Conservation (phyloP, 2,113 vertebrate genomes). For the Sylvia atricapilla region DNA sequence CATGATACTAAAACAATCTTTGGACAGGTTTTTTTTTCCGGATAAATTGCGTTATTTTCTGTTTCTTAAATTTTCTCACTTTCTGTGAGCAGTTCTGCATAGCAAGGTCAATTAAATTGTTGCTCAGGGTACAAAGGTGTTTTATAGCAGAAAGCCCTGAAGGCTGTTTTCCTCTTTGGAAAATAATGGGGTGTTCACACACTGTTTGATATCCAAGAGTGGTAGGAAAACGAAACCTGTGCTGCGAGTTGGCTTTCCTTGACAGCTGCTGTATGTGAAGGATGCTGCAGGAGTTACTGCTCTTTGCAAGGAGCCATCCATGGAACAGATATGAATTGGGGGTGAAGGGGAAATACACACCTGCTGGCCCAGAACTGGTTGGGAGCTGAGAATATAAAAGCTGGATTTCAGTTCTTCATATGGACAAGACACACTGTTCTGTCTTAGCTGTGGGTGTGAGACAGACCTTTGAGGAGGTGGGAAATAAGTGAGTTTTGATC, state of each 20-base stretch:
- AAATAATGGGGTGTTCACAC: neutral
- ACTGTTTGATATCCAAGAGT: neutral
- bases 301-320: neutral
- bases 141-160: neutral
- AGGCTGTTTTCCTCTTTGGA: neutral
- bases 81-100: neutral
- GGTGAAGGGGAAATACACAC: neutral
- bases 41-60: neutral
- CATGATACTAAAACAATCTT: neutral
- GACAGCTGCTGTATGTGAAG: neutral
- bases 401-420: neutral
- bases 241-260: neutral
- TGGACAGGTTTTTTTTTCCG: neutral
- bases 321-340: neutral
- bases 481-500: neutral
- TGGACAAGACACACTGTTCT: neutral
- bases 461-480: neutral
- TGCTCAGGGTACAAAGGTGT: neutral
- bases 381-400: neutral
- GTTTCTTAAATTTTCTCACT: neutral
- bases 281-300: neutral
- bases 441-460: neutral
- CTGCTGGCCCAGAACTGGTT: neutral
- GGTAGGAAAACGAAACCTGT: neutral
- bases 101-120: neutral